phyloP scores from a whole-genome alignment of 1,140 invertebrate species.

The Pseudobourletiella spinata region DNA sequence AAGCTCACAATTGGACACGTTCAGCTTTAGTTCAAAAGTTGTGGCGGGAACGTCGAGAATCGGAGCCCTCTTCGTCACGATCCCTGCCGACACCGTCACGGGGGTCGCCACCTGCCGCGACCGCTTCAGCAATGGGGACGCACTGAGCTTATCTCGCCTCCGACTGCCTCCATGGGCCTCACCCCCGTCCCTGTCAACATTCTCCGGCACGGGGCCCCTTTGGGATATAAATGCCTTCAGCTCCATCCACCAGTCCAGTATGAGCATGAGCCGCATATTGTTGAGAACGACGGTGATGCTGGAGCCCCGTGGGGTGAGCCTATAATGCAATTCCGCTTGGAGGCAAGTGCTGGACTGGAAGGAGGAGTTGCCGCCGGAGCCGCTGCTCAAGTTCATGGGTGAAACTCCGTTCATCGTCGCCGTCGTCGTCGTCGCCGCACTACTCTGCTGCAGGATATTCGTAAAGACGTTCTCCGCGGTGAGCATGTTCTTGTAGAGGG shows the following conservation, averaged over 20 bases:
- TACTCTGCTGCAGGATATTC: constrained; percentile 65
- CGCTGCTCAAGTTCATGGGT: too few species aligned
- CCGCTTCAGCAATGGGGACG: constrained; percentile 13
- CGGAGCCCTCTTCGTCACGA: constrained; percentile 44
- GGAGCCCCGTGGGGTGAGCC: constrained; percentile 38
- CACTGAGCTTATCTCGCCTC: not conserved
- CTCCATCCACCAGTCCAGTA: constrained; percentile 87
- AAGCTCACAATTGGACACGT: constrained; percentile 89
- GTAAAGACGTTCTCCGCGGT: constrained; percentile 66
- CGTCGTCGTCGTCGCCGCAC: not conserved
- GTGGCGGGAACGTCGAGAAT: constrained; percentile 43
- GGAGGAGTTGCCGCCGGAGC: not conserved
- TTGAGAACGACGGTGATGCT: constrained; percentile 86
- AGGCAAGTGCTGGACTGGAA: constrained; percentile 45
- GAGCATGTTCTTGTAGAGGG: not conserved
- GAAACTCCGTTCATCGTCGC: not conserved
- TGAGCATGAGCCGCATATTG: constrained; percentile 88
- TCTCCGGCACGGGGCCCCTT: constrained; percentile 18
- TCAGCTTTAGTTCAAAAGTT: constrained; percentile 75
- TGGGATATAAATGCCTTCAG: constrained; percentile 66
- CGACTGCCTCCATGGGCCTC: not conserved
- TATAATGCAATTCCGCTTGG: constrained; percentile 75
- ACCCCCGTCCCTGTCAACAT: not conserved
- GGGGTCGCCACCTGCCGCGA: constrained; percentile 28
- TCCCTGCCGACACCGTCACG: constrained; percentile 41